Conservation (phyloP, 1,140 invertebrate species). For the Macrosteles quadrilineatus region DNA sequence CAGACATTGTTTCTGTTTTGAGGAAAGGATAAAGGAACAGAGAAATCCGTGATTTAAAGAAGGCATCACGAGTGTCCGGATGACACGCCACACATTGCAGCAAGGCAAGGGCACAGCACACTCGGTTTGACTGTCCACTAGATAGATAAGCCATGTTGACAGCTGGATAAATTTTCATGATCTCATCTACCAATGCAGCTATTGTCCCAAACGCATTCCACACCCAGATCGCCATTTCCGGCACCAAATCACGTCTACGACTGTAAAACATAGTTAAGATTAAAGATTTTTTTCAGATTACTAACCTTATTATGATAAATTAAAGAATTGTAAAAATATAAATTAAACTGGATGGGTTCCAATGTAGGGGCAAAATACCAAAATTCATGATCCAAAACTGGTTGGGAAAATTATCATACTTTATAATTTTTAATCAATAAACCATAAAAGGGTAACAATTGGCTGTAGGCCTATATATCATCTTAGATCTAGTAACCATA, state of each 20-base stretch:
- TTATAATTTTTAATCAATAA: no score
- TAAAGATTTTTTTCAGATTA: no score
- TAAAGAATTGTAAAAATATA: no score
- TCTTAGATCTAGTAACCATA: no score
- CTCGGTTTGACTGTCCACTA: slow-evolving; percentile 91
- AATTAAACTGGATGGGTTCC: no score
- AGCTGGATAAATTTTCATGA: slow-evolving; percentile 95
- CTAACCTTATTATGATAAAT: no score
- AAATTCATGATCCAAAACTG: no score
- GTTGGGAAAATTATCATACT: no score
- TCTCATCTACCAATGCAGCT: slow-evolving; percentile 91
- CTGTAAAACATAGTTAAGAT: slow-evolving; percentile 57
- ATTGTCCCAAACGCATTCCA: slow-evolving; percentile 99
- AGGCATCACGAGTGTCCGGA: slow-evolving; percentile 81
- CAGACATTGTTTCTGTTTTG: slow-evolving; percentile 93
- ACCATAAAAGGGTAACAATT: no score
- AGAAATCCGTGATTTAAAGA: slow-evolving; percentile 86
- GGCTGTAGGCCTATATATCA: no score
- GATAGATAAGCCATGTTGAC: slow-evolving; percentile 97
- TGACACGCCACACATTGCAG: slow-evolving; percentile 99
- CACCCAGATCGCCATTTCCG: slow-evolving; percentile 94
- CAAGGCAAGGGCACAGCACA: slow-evolving; percentile 97
- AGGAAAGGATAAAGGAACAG: slow-evolving; percentile 98
- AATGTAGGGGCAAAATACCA: no score
- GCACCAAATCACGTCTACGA: slow-evolving; percentile 95